A percentile compares a stretch with the other conserved stretches of the same genome.
These are phyloP conservation scores for Lampris incognitus DNA, from an alignment of 2,113 vertebrate genomes.

Conservation along the genomic window DNA sequence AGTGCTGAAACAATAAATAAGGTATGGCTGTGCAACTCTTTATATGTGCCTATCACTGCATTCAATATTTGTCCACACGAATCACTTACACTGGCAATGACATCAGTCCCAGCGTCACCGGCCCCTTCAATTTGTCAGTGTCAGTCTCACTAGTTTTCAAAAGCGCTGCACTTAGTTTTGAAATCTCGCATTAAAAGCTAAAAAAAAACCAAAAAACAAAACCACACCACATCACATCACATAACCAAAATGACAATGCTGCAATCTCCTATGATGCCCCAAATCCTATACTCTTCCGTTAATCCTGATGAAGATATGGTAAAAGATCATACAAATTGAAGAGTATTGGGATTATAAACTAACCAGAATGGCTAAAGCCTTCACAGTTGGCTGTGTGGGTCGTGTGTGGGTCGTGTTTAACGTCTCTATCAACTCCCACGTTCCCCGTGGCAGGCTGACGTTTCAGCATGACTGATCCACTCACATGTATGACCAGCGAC, in stretches of 20 bases:
- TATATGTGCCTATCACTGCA: neutral
- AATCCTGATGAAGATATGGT: constrained; percentile 30
- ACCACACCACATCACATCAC: no score
- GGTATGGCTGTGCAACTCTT: neutral
- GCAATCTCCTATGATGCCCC: constrained; percentile 13
- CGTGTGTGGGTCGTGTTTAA: constrained; percentile 21
- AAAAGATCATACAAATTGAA: constrained; percentile 17
- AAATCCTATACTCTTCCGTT: constrained; percentile 32
- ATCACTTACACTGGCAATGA: neutral
- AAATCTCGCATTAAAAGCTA: constrained; percentile 6
- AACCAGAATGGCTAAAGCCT: constrained; percentile 20
- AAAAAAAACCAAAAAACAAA: constrained; percentile 15
- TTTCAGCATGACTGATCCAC: constrained; percentile 6
- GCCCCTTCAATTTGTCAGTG: constrained; percentile 6
- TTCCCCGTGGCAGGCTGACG: neutral
- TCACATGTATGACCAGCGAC: constrained; percentile 21
- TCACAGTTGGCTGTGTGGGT: constrained; percentile 19
- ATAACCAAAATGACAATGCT: constrained; percentile 25
- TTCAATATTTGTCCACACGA: neutral
- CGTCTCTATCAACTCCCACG: neutral
- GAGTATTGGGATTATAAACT: constrained; percentile 32
- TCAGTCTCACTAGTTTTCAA: neutral
- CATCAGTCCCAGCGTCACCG: neutral
- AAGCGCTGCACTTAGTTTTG: neutral
- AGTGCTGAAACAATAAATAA: neutral